A percentile compares a stretch with the other conserved stretches of the same genome.
Evolutionary conservation across 2,113 vertebrate species (phyloP).

Genomic region (Uria aalge): DNA sequence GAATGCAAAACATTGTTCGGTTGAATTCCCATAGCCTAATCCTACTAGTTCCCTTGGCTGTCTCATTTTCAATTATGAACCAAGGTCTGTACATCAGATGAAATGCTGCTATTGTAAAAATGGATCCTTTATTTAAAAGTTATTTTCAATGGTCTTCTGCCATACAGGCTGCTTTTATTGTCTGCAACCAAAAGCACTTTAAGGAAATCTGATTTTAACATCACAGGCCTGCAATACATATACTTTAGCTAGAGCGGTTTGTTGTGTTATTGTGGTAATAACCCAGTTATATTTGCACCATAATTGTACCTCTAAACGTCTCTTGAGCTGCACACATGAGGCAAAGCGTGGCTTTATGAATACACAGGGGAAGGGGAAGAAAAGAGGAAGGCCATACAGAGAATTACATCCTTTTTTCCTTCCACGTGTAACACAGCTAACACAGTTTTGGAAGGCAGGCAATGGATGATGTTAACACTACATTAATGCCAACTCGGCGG

Average conservation of each 20-base stretch:
- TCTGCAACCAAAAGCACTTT: not conserved
- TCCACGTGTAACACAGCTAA: not conserved
- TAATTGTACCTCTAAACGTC: constrained; percentile 1
- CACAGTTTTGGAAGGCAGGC: not conserved
- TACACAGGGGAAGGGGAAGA: not conserved
- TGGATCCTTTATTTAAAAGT: not conserved
- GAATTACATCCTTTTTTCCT: not conserved
- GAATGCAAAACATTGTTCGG: constrained; percentile 38
- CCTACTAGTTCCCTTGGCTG: not conserved
- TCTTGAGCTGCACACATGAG: not conserved
- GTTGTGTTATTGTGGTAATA: constrained; percentile 10
- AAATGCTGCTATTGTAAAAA: constrained; percentile 11
- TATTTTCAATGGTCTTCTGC: constrained; percentile 1
- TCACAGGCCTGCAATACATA: not conserved
- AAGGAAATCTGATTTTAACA: constrained; percentile 17
- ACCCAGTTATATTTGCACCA: not conserved
- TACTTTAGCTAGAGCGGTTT: not conserved
- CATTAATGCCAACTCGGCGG: not conserved
- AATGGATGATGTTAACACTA: not conserved
- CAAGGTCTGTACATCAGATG: not conserved
- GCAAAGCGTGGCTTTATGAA: not conserved
- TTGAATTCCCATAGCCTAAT: constrained; percentile 29
- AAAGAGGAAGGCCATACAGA: not conserved
- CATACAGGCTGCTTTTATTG: not conserved
- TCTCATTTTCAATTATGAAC: constrained; percentile 35